Conservation (phyloP, 2,888 invertebrate species). For the Plebejus argus region DNA sequence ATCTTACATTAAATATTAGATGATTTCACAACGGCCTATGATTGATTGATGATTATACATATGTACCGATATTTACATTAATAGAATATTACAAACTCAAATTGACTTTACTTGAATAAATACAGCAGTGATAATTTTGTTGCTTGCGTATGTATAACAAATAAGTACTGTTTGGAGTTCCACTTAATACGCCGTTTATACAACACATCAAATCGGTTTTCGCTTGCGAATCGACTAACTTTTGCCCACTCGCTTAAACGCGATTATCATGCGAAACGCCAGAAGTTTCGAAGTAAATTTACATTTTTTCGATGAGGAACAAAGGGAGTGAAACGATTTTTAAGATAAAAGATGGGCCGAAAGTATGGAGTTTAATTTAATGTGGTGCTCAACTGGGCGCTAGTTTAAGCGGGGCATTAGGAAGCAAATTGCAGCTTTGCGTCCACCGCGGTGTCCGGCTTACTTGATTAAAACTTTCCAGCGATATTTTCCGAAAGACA, state of each 20-base stretch:
- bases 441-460: slow-evolving; percentile 11
- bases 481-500: slow-evolving; percentile 24
- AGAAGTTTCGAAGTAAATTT: neutral
- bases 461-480: slow-evolving; percentile 30
- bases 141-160: neutral
- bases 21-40: neutral
- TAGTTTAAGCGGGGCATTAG: slow-evolving; percentile 25
- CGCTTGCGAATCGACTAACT: neutral
- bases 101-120: neutral
- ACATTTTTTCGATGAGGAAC: neutral
- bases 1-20: neutral
- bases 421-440: slow-evolving; percentile 31
- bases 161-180: neutral
- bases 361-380: slow-evolving; percentile 22
- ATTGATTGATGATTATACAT: neutral
- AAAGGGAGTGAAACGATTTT: neutral
- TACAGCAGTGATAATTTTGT: neutral
- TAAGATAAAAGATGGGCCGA: slow-evolving; percentile 16
- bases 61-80: neutral
- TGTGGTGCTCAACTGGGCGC: slow-evolving; percentile 30
- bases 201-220: slow-evolving; percentile 5
- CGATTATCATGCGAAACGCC: neutral
- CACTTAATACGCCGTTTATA: slow-evolving; percentile 4
- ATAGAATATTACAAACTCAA: neutral
- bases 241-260: neutral